Base-by-base conservation (phyloP, 2,888 invertebrate genomes). In the Alcis repandata region DNA sequence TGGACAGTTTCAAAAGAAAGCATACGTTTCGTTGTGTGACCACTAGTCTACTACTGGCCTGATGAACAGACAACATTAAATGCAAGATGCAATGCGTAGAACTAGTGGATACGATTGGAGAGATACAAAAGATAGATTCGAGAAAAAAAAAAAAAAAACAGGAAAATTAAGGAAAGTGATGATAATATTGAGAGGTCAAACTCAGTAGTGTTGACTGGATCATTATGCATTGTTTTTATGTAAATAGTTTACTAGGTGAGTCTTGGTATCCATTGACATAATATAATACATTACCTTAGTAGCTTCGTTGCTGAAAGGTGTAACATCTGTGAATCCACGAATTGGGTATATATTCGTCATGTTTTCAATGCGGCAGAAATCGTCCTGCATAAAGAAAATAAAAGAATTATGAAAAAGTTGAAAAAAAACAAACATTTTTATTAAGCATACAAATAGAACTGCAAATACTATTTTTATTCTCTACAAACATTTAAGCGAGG, bases 311-410 rank as follows among this genome's bases (percentile, higher is more conserved):
- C 96, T 95, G 63, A 94, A 94, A 0, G 96, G 86, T 4, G 97
- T 97, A 0, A 99, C 97, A 83, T 98, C 97, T 8, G 98, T 97
- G 78, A 95, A 98, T 13, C 97, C 97, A 3, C 94, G 95, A 69
- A 98, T 96, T 69, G 94, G 94, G 13, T 96, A 97, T 0, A 94
- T 93, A 36, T 94, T 82, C 0, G 95, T 94, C 59, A 95, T 94
- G 76, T 96, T 96, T 38, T 94, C 92, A n/a, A 95, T 91, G 74
- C 96, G 96, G 79, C 98, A 98, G 78, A 95, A 96, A 36, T 97
- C 97, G 90, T 98, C 97, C 96, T 97, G 82, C 43, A 88, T 66
- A 61, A 6, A 36, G 59, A 83, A 79, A 70, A 17, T 45, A 59
- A 41, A 32, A 15, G 11, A 46, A 22, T 20, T 10, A 43, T 10